A percentile compares a stretch with the other conserved stretches of the same genome.
These are phyloP conservation scores for Pseudonaja textilis DNA, from an alignment of 2,113 vertebrate genomes.

Conservation along the genomic window DNA sequence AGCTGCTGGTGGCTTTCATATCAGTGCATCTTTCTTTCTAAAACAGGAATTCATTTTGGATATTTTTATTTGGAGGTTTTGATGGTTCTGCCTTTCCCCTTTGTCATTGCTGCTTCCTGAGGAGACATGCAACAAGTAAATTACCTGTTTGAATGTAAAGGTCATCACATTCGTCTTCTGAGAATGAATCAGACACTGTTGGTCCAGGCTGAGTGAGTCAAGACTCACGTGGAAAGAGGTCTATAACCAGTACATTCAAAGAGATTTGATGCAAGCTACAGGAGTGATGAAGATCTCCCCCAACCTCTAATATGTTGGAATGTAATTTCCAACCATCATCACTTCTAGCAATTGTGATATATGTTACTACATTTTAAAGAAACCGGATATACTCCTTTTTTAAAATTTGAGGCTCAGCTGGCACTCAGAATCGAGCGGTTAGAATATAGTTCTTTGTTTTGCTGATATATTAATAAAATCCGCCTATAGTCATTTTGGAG, in stretches of 20 bases:
- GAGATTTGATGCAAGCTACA: no score
- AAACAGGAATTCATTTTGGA: not conserved
- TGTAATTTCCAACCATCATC: not conserved
- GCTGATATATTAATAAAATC: not conserved
- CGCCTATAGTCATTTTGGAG: not conserved
- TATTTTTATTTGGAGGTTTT: not conserved
- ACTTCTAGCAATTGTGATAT: not conserved
- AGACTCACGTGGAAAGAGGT: not conserved
- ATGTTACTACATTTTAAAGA: not conserved
- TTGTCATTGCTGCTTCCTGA: not conserved
- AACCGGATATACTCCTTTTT: not conserved
- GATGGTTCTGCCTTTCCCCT: not conserved
- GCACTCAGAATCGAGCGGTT: not conserved
- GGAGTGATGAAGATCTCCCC: not conserved
- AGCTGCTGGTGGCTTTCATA: not conserved
- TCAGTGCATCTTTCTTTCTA: not conserved
- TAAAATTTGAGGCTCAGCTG: not conserved
- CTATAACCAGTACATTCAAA: not conserved
- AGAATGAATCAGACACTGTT: not conserved
- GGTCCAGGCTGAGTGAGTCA: not conserved
- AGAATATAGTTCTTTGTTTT: not conserved
- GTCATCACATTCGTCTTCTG: not conserved
- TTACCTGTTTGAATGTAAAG: not conserved
- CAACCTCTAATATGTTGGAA: not conserved
- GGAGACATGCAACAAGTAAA: not conserved